These are phyloP conservation scores for Pluvianellus socialis DNA, from an alignment of 2,113 vertebrate species.

Conservation along the genomic window DNA sequence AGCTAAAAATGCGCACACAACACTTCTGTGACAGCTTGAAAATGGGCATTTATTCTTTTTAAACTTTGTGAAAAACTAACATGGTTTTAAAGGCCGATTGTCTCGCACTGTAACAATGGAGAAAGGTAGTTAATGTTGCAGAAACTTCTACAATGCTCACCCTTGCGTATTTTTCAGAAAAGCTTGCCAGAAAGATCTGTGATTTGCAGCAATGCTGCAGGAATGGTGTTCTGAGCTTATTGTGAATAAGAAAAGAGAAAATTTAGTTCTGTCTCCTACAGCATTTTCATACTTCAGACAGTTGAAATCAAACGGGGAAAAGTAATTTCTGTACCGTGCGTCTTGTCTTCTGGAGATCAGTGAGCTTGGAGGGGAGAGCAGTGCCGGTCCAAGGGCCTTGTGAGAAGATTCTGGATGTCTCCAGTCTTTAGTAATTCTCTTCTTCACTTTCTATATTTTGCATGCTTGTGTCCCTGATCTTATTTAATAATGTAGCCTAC, in stretches of 20 bases:
- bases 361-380: background rate
- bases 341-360: background rate
- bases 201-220: background rate
- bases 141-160: background rate
- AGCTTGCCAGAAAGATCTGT: background rate
- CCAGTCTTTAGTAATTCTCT: too few species aligned
- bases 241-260: background rate
- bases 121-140: background rate
- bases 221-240: background rate
- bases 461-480: too few species aligned
- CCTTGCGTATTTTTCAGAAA: background rate
- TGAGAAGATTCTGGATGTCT: too few species aligned
- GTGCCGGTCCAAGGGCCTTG: background rate
- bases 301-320: background rate
- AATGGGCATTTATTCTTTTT: background rate
- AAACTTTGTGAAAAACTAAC: background rate
- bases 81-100: background rate
- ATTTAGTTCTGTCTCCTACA: background rate
- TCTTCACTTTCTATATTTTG: too few species aligned
- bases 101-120: background rate
- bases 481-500: too few species aligned
- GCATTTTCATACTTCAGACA: background rate
- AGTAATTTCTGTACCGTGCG: background rate
- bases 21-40: background rate
- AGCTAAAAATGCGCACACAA: background rate